Base-by-base conservation (phyloP, 2,113 vertebrate genomes). In the Muscicapa adusta region DNA sequence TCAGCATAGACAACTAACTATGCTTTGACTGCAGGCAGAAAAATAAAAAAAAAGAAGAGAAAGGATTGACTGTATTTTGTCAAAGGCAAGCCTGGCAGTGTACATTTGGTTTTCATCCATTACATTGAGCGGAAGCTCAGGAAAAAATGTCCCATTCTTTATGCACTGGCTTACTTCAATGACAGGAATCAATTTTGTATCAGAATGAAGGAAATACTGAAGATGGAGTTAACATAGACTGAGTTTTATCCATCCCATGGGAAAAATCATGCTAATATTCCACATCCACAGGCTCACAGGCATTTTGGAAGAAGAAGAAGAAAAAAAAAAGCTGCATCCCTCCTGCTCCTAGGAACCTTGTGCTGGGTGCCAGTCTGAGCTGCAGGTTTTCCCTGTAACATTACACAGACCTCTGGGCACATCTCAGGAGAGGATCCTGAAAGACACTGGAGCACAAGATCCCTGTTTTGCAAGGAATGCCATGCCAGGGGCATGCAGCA, bases 81-180 rank as follows among this genome's bases (percentile, higher is more conserved):
- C 74, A 90, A 75, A 89, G 58, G 72, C 54, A 80, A 71, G 47
- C 65, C 80, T 93, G 80, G 83, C 75, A 83, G 17, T 3, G 4
- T 65, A 2, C 33, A 76, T 91, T 92, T 91, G 53, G 53, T 29
- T 83, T 95, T 95, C 68, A 94, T 70, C 79, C 72, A 66, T 93
- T 88, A 80, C 45, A 80, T 33, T 74, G 45, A 88, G 80, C 1
- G 4, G 76, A 85, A 68, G 56, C 56, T 62, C 40, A 73, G 76
- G 67, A 48, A 85, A 73, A 72, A 74, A 66, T 3, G 12, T 63
- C 26, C 72, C 45, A 51, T 90, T 92, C 67, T 92, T 93, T 71
- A 91, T 26, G 31, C 43, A 62, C 61, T 38, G 33, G 5, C 34
- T 81, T 87, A 56, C 68, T 67, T 33, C 3, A 0, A 29, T 80